Evolutionary conservation across 1,140 invertebrate species (phyloP).

Genomic region (Formica exsecta): DNA sequence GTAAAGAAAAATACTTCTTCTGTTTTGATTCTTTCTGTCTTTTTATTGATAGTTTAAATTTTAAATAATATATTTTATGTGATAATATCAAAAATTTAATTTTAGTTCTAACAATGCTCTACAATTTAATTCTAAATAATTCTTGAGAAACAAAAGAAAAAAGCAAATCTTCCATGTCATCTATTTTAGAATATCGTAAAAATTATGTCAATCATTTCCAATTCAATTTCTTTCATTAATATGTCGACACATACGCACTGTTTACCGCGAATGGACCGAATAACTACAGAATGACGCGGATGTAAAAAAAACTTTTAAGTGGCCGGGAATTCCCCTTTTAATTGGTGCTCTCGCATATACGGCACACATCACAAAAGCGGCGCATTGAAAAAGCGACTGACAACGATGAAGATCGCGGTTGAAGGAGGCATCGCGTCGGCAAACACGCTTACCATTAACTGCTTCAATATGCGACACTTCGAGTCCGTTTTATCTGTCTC

Average conservation of each 20-base stretch:
- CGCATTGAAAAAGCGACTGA: slow-evolving; percentile 72
- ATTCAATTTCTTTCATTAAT: slow-evolving; percentile 29
- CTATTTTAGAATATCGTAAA: not conserved
- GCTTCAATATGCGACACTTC: slow-evolving; percentile 68
- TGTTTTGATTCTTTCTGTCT: not conserved
- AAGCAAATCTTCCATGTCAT: not conserved
- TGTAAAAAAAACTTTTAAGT: slow-evolving; percentile 64
- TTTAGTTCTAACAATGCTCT: not conserved
- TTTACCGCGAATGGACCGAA: slow-evolving; percentile 42
- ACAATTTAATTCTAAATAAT: too few species aligned
- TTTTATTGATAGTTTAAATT: slow-evolving; percentile 5
- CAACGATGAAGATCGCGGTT: slow-evolving; percentile 70
- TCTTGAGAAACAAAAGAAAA: too few species aligned
- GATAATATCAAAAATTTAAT: not conserved
- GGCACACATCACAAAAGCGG: slow-evolving; percentile 69
- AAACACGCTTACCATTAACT: slow-evolving; percentile 71
- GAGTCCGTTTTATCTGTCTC: slow-evolving; percentile 35
- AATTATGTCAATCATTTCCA: slow-evolving; percentile 21
- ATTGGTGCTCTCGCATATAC: slow-evolving; percentile 70
- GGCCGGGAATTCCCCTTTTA: slow-evolving; percentile 68
- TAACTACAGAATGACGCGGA: slow-evolving; percentile 42
- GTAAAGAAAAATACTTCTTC: not conserved
- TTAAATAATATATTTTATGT: not conserved
- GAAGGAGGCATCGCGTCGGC: slow-evolving; percentile 70
- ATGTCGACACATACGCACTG: not conserved